Evolutionary conservation across 2,797 vertebrate genomes (phyloP).

Genomic region (Lagodon rhomboides): DNA sequence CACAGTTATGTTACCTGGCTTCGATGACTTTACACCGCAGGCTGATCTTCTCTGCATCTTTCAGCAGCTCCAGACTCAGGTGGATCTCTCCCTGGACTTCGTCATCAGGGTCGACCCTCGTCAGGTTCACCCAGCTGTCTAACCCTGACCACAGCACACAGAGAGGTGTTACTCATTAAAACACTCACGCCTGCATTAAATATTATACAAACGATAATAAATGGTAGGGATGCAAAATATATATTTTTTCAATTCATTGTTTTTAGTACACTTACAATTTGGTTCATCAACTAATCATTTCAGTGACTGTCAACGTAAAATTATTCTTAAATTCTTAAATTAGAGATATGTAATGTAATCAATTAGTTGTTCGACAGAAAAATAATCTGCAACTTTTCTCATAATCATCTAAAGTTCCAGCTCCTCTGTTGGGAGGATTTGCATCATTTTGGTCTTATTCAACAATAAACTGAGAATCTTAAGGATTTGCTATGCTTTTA

Average conservation of each 20-base stretch:
- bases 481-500: neutral
- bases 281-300: neutral
- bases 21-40: conserved; percentile 90
- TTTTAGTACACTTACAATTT: too few relatives aligned
- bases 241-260: too few relatives aligned
- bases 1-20: conserved; percentile 85
- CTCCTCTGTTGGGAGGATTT: neutral
- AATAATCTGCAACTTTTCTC: neutral
- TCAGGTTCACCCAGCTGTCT: conserved; percentile 93
- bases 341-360: neutral
- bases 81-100: conserved; percentile 95
- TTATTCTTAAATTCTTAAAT: neutral
- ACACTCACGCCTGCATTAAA: neutral
- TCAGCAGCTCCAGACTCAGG: conserved; percentile 85
- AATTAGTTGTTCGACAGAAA: neutral
- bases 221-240: neutral
- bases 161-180: neutral
- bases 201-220: neutral
- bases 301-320: neutral
- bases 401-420: neutral
- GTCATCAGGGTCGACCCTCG: conserved; percentile 87
- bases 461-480: neutral
- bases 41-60: conserved; percentile 74
- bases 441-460: neutral
- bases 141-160: conserved; percentile 80